Conservation (phyloP, 64 coral and sea anemone genomes). For the Stichodactyla helianthus region DNA sequence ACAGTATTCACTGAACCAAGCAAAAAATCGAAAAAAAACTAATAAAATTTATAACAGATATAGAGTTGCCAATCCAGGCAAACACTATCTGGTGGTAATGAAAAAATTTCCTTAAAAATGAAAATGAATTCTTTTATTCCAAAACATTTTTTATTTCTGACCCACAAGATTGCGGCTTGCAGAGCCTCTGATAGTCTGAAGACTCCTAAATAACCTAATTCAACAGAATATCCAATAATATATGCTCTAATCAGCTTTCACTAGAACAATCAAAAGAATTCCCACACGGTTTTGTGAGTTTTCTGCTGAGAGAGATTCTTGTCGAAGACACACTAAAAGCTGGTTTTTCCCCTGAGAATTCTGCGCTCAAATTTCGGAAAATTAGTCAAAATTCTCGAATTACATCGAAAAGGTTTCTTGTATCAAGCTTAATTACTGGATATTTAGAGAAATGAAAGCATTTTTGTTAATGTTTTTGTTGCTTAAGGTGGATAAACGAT, state of each 20-base stretch:
- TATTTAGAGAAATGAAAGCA: neutral
- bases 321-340: neutral
- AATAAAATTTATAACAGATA: no score
- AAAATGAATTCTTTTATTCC: no score
- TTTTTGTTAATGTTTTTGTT: slow-evolving; percentile 1
- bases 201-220: neutral
- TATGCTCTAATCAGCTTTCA: neutral
- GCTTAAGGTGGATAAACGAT: neutral
- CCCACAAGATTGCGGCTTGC: no score
- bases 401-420: neutral
- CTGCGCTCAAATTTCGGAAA: neutral
- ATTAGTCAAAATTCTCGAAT: neutral
- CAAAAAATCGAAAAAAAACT: no score
- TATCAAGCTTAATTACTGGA: neutral
- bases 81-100: no score
- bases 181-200: neutral
- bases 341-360: neutral
- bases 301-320: neutral
- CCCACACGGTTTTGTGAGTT: neutral
- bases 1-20: no score
- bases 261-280: neutral
- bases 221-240: neutral
- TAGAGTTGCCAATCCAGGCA: no score
- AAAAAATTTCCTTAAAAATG: no score
- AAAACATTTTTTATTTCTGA: no score